Percentiles rank a stretch among this genome's conserved stretches.
Evolutionary conservation across 2,797 vertebrate species (phyloP).

Genomic region (Chaetodon trifasciatus): DNA sequence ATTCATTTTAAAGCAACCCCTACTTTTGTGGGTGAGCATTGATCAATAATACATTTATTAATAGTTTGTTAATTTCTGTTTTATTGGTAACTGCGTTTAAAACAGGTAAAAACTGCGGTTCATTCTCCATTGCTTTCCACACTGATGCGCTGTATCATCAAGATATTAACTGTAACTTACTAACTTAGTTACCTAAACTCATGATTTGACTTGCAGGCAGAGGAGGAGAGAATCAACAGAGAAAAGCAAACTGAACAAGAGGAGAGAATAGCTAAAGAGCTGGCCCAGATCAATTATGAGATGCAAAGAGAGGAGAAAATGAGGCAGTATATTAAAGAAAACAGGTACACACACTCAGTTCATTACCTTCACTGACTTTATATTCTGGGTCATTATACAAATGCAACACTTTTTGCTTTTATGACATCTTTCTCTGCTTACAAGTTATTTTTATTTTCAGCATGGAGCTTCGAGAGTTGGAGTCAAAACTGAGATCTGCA

Average conservation of each 20-base stretch:
- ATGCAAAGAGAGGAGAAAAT: conserved; percentile 90
- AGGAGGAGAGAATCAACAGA: conserved; percentile 81
- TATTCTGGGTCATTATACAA: conserved; percentile 21
- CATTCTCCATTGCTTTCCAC: not conserved
- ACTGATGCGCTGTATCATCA: not conserved
- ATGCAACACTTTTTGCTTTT: not conserved
- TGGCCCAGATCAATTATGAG: conserved; percentile 86
- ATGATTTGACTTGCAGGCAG: conserved; percentile 80
- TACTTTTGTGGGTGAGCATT: not conserved
- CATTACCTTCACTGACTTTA: not conserved
- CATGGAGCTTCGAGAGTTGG: conserved; percentile 91
- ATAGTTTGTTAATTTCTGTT: not conserved
- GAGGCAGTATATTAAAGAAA: conserved; percentile 90
- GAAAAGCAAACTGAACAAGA: conserved; percentile 87
- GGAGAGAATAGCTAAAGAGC: conserved; percentile 88
- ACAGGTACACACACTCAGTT: conserved; percentile 85
- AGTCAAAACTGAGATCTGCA: conserved; percentile 90
- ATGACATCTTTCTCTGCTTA: not conserved
- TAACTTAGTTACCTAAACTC: not conserved
- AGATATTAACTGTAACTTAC: not conserved
- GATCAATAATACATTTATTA: not conserved
- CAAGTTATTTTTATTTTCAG: conserved; percentile 72
- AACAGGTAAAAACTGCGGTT: not conserved
- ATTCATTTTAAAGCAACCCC: not conserved
- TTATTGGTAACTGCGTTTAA: not conserved